Evolutionary conservation across 2,113 vertebrate genomes (phyloP).

Genomic region (Ginglymostoma cirratum): DNA sequence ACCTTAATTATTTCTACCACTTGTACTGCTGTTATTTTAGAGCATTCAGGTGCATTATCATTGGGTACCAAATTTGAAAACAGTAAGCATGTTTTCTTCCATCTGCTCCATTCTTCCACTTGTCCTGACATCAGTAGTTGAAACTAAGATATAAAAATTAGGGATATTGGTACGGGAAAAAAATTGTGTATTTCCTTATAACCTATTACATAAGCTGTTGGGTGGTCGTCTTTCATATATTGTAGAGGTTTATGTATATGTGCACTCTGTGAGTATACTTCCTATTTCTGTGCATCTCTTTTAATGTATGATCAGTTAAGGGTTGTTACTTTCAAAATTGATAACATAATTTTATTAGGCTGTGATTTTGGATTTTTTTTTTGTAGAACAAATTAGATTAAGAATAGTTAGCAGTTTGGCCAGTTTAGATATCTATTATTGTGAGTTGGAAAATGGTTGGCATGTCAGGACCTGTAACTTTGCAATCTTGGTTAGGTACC

Average conservation of each 20-base stretch:
- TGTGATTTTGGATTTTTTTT: not conserved
- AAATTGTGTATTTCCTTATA: not conserved
- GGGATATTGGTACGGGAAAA: not conserved
- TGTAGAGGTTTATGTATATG: not conserved
- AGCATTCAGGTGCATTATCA: not conserved
- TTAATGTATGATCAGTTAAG: not conserved
- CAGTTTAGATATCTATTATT: no score
- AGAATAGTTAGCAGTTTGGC: no score
- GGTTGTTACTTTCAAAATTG: not conserved
- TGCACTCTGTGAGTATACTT: not conserved
- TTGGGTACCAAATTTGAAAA: not conserved
- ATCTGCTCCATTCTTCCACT: not conserved
- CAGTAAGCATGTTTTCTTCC: not conserved
- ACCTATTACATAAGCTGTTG: not conserved
- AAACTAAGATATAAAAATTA: not conserved
- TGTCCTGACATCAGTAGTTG: not conserved
- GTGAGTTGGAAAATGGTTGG: not conserved
- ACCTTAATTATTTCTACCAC: not conserved
- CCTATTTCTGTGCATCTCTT: not conserved
- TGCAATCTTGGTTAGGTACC: not conserved
- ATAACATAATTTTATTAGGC: not conserved
- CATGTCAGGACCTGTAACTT: not conserved
- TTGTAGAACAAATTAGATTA: not conserved
- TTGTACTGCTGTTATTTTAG: not conserved
- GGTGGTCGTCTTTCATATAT: not conserved